phyloP scores from a whole-genome alignment of 2,797 vertebrate genomes.

The Argya squamiceps region DNA sequence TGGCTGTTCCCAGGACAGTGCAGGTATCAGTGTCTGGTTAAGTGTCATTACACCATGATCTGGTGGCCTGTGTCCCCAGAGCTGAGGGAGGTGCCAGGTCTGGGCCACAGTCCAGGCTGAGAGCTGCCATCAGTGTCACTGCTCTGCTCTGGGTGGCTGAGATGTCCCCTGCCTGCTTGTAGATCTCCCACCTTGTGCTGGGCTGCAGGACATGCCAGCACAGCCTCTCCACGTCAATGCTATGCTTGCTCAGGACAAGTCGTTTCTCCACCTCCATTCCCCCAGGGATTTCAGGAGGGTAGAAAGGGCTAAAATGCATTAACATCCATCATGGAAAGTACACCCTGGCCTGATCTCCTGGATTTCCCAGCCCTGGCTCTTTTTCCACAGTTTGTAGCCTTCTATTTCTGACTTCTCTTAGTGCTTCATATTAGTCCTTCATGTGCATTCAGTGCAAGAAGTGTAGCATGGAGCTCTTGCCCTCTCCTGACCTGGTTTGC shows the following conservation, averaged over 20 bases:
- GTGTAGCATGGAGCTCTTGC: background rate
- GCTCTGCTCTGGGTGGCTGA: background rate
- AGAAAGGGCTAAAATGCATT: background rate
- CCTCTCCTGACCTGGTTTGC: background rate
- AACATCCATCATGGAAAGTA: background rate
- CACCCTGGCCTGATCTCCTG: background rate
- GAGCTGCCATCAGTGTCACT: background rate
- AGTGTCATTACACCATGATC: background rate
- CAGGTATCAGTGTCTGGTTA: background rate
- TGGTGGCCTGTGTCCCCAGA: background rate
- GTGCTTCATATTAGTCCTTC: background rate
- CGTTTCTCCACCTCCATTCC: accelerated
- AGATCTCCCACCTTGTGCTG: background rate
- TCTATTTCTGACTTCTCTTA: background rate
- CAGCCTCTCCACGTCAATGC: background rate
- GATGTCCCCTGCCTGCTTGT: background rate
- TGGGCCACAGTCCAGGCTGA: background rate
- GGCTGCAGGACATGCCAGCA: background rate
- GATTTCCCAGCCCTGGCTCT: background rate
- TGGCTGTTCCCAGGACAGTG: background rate
- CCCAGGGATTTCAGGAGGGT: background rate
- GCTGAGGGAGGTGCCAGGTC: background rate
- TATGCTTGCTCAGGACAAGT: background rate
- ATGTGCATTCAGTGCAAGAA: background rate
- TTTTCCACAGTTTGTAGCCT: background rate